Base-by-base conservation (phyloP, 2,888 invertebrate species). In the Thereva nobilitata region DNA sequence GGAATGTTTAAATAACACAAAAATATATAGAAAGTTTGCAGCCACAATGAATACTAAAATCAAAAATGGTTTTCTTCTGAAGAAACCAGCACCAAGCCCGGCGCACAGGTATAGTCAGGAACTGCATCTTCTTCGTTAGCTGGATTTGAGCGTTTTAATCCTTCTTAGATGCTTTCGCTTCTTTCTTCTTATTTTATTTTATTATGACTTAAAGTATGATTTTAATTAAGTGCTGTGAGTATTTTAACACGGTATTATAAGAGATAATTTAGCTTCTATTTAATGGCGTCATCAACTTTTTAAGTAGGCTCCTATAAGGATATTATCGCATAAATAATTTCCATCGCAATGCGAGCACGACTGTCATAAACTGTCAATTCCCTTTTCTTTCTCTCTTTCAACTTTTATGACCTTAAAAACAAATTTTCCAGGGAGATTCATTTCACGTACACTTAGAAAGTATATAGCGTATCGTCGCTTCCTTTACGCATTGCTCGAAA, bases 1-100 rank as follows among this genome's bases (percentile, higher is more conserved):
- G 50, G 61, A 61, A 61, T 61, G 50, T 61, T 61, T 50, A 61
- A 61, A 61, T 61, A 61, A 61, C 50, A 61, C 49, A 61, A 61
- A 50, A 61, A 61, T 61, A 61, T 23, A 23, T 23, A 23, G 23
- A 61, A 61, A 50, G 49, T 59, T 61, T 61, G 61, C 50, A 50
- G 61, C 61, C 47, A 61, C 61, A 40, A 50, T 61, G 61, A 61
- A 61, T 61, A 61, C 61, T 61, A 61, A 61, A 23, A 23, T 23
- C 23, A 23, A 23, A 23, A 23, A 23, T 23, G 23, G 23, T 23
- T 23, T 23, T 2, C 23, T 23, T 2, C 23, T 23, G 23, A 23
- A 23, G 23, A 23, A 23, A 2, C 2, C 2, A 23, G 23, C 23
- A 23, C 23, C 23, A 23, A 23, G 2, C 23, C 1, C 2, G 23